Percentiles rank a stretch among this genome's conserved stretches.
These are phyloP conservation scores for Alectoris magna DNA, from an alignment of 2,797 vertebrate species.

Conservation along the genomic window DNA sequence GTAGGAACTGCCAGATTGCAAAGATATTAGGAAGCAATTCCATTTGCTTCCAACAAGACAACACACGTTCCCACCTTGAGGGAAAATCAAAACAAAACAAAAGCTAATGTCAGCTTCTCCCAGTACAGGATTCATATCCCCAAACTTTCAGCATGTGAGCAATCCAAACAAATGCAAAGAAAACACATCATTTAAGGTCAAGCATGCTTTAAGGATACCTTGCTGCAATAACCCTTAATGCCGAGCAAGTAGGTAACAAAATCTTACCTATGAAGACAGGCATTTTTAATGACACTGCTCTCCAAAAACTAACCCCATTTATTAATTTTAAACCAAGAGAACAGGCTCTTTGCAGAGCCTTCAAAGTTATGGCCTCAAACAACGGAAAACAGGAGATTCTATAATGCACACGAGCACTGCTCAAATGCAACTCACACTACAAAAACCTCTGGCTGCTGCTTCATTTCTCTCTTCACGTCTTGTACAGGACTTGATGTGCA, in stretches of 20 bases:
- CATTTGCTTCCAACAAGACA: slow-evolving; percentile 22
- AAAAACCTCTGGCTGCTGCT: not conserved
- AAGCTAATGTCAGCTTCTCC: not conserved
- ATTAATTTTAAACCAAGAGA: not conserved
- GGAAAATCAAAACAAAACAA: not conserved
- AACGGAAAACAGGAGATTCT: not conserved
- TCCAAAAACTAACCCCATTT: not conserved
- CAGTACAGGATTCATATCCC: not conserved
- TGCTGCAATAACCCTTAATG: not conserved
- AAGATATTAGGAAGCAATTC: not conserved
- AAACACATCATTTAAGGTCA: not conserved
- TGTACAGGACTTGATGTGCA: not conserved
- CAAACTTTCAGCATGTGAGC: not conserved
- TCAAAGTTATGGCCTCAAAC: not conserved
- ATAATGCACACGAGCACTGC: not conserved
- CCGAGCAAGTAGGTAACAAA: not conserved
- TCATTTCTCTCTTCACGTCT: not conserved
- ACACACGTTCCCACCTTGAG: not conserved
- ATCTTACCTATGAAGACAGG: not conserved
- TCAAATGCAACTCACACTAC: not conserved
- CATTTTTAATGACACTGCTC: not conserved
- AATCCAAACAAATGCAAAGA: not conserved
- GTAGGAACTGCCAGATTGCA: slow-evolving; percentile 33
- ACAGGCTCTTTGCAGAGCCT: not conserved
- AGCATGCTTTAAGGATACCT: not conserved